Evolutionary conservation across 2,797 vertebrate genomes (phyloP).

Genomic region (Megaceryle alcyon): DNA sequence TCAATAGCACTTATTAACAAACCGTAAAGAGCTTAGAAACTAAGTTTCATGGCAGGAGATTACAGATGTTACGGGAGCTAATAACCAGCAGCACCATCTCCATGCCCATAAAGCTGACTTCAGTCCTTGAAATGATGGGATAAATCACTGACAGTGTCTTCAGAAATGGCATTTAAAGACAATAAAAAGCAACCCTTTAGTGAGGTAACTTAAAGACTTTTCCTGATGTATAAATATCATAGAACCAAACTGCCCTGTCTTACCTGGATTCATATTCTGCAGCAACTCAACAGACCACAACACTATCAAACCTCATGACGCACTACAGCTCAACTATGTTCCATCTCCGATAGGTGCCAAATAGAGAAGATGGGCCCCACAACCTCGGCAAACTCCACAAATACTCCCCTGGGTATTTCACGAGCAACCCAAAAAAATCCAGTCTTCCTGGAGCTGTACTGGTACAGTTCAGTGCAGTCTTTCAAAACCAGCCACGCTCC

Average conservation of each 20-base stretch:
- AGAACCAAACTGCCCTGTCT: neutral
- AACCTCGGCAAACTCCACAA: neutral
- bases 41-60: slow-evolving; percentile 6
- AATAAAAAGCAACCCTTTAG: slow-evolving; percentile 17
- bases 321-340: neutral
- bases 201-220: slow-evolving; percentile 4
- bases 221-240: neutral
- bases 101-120: slow-evolving; percentile 7
- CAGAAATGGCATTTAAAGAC: slow-evolving; percentile 53
- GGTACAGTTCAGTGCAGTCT: neutral
- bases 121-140: neutral
- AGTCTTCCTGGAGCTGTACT: neutral
- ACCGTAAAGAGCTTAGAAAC: neutral
- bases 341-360: neutral
- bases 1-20: neutral
- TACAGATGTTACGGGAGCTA: neutral
- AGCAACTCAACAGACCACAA: neutral
- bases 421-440: neutral
- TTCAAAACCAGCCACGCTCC: neutral
- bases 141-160: neutral
- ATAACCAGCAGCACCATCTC: neutral
- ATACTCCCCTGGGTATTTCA: neutral
- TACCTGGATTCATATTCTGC: slow-evolving; percentile 16
- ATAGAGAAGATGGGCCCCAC: neutral
- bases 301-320: neutral